phyloP scores from a whole-genome alignment of 2,888 invertebrate genomes.

The Allacma fusca region DNA sequence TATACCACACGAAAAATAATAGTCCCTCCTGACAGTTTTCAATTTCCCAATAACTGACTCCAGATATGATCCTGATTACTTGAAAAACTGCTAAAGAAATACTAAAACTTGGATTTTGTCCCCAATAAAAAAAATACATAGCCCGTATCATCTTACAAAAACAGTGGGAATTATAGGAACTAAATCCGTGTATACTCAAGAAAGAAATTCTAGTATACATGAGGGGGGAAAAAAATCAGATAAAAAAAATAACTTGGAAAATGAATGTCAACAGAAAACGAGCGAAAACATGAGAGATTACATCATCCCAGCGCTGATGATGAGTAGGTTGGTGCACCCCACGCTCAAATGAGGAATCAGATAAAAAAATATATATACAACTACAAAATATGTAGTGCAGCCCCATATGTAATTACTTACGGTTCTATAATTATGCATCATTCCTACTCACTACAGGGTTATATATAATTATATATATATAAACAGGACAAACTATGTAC shows the following conservation, averaged over 20 bases:
- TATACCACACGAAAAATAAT: no score
- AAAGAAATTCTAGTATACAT: no score
- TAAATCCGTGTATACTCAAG: no score
- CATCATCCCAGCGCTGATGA: not conserved
- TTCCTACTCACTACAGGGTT: no score
- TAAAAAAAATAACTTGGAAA: not conserved
- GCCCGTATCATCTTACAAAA: no score
- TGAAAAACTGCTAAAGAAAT: not conserved
- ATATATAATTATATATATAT: no score
- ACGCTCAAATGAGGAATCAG: conserved; percentile 12
- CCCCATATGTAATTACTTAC: no score
- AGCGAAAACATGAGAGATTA: conserved; percentile 7
- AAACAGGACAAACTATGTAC: no score
- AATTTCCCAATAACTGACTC: not conserved
- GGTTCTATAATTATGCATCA: no score
- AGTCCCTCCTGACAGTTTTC: no score
- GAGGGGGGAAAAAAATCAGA: not conserved
- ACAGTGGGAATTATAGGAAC: no score
- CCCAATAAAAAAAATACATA: not conserved
- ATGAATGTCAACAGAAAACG: conserved; percentile 8
- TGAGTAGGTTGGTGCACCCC: conserved; percentile 16
- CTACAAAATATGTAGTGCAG: no score
- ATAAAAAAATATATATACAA: not conserved
- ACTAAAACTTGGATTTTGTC: not conserved
- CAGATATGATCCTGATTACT: conserved; percentile 11